A percentile compares a stretch with the other conserved stretches of the same genome.
Evolutionary conservation across 2,113 vertebrate genomes (phyloP).

Genomic region (Scopus umbretta): DNA sequence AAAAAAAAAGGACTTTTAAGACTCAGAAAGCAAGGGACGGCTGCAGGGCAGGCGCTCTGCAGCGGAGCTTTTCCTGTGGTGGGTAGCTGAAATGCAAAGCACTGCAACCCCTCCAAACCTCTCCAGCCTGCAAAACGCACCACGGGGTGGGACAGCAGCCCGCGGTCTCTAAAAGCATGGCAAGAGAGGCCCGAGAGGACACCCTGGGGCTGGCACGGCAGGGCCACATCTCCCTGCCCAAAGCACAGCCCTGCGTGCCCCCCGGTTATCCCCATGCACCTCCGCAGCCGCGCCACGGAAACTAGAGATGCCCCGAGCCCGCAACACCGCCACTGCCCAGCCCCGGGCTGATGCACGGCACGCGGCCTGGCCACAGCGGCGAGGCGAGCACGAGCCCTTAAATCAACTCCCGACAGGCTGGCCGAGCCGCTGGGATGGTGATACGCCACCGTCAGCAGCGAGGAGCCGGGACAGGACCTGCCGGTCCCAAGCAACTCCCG

Average conservation of each 20-base stretch:
- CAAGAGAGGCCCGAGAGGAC: not conserved
- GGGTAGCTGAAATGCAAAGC: rapidly evolving
- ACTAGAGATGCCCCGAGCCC: too few species aligned
- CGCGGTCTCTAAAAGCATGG: rapidly evolving
- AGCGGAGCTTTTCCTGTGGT: rapidly evolving
- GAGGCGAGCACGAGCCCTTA: not conserved
- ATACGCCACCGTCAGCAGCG: not conserved
- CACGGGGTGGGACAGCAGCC: not conserved
- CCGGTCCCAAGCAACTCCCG: not conserved
- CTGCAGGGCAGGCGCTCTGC: not conserved
- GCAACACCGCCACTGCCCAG: not conserved
- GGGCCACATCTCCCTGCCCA: not conserved
- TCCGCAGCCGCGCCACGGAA: not conserved
- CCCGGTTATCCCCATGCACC: not conserved
- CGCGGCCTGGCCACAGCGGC: not conserved
- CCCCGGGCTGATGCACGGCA: not conserved
- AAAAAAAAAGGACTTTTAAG: not conserved
- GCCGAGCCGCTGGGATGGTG: not conserved
- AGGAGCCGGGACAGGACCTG: not conserved
- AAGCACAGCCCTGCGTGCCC: not conserved
- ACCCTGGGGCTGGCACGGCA: not conserved
- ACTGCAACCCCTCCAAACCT: too few species aligned
- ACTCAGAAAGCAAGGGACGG: rapidly evolving
- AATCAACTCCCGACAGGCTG: rapidly evolving
- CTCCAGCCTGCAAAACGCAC: not conserved